Base-by-base conservation (phyloP, 92 coral and sea anemone genomes). In the Heliopora coerulea region DNA sequence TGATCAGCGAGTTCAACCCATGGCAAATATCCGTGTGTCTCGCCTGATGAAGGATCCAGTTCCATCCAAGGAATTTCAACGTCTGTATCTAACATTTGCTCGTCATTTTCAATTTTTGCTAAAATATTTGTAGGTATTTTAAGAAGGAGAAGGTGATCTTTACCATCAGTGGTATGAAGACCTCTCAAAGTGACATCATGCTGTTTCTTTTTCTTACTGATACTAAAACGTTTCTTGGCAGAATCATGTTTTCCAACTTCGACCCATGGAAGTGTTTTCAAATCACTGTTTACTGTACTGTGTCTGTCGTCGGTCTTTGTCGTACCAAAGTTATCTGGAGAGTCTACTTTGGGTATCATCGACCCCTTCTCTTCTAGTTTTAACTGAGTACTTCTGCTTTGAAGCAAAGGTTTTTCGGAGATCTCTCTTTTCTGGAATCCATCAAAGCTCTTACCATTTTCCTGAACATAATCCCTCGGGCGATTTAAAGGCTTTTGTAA, bases 51-150 rank as follows among this genome's bases (percentile, higher is more conserved):
- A 3, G 57, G 75, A 17, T 68, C 75, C 10, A 68, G 59, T 68
- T 68, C 75, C 75, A 68, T 28, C 75, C 75, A 68, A 10, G 75
- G 75, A 68, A 68, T 68, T 68, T 68, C 60, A 8, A 50, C 75
- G 25, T 68, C 75, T 49, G 75, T 68, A 21, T 68, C 75, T 34
- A 34, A 30, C 27, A 30, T n/a, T 25, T 68, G 26, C 13, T 68
- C 75, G 30, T 68, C 46, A 48, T 46, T 68, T 48, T 48, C 59
- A 7, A 68, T 46, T 50, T 68, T 33, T 44, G 28, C 25, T 56
- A 68, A 48, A 33, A 68, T 28, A 42, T 24, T 46, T 8, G 24
- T 59, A n/a, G 75, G 59, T 8, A 68, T 30, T 56, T 49, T 48
- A 31, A 68, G 28, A 50, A 48, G 60, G 28, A 68, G 75, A 49